Evolutionary conservation across 2,888 invertebrate genomes (phyloP).

Genomic region (Platycnemis pennipes): DNA sequence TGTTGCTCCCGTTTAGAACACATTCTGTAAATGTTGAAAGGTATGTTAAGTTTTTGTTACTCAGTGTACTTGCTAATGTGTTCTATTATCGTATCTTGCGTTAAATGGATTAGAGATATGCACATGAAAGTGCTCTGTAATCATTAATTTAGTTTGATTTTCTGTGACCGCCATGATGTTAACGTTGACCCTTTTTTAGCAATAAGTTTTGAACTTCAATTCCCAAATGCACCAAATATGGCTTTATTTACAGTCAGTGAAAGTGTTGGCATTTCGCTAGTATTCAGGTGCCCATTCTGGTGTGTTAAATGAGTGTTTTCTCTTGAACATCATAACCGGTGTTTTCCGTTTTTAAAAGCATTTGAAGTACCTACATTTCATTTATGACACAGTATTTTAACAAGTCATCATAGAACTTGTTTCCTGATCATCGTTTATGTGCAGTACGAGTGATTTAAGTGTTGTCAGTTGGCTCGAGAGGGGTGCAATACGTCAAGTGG

Average conservation of each 20-base stretch:
- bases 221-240: neutral
- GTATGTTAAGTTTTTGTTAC: neutral
- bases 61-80: neutral
- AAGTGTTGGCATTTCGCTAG: neutral
- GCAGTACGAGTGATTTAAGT: neutral
- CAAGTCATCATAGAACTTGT: neutral
- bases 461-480: neutral
- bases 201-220: conserved; percentile 38
- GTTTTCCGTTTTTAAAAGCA: conserved; percentile 1
- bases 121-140: neutral
- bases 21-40: conserved; percentile 66
- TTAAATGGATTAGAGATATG: neutral
- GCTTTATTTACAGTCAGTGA: neutral
- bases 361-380: neutral
- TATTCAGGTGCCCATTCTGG: neutral
- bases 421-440: neutral
- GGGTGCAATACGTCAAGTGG: neutral
- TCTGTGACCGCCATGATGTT: conserved; percentile 64
- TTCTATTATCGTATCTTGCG: neutral
- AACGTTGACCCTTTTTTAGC: conserved; percentile 60
- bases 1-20: conserved; percentile 57
- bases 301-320: neutral
- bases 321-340: conserved; percentile 30
- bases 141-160: conserved; percentile 64
- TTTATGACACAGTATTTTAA: neutral